Percentiles rank a stretch among this genome's conserved stretches.
These are phyloP conservation scores for Panthera tigris DNA, from an alignment of 2,113 vertebrate species.

Conservation along the genomic window DNA sequence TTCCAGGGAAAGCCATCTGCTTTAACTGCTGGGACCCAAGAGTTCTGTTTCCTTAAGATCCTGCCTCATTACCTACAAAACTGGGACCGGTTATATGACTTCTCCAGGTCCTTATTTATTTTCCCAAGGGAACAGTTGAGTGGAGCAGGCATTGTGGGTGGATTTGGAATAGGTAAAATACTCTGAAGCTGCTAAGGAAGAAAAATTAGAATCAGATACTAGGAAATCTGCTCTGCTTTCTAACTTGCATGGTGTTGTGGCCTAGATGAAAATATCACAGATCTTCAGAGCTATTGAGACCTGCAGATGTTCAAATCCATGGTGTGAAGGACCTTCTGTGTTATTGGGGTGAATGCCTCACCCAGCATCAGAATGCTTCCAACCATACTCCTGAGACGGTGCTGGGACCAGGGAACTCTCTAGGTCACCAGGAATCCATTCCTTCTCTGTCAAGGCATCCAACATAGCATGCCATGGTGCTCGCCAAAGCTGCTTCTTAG, in stretches of 20 bases:
- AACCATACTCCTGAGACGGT: not conserved
- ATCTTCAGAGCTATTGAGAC: not conserved
- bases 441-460: not conserved
- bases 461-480: not conserved
- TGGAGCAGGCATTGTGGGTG: not conserved
- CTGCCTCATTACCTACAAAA: not conserved
- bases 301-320: not conserved
- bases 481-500: not conserved
- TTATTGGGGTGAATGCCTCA: not conserved
- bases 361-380: not conserved
- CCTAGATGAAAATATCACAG: not conserved
- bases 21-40: not conserved
- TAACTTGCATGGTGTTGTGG: not conserved
- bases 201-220: not conserved
- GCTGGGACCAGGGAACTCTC: not conserved
- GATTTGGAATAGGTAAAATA: not conserved
- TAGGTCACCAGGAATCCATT: not conserved
- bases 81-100: not conserved
- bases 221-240: not conserved
- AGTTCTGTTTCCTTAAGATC: conserved; percentile 22
- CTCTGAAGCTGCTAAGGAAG: not conserved
- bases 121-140: not conserved
- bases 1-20: not conserved
- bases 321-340: not conserved
- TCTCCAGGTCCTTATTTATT: not conserved